These are phyloP conservation scores for Pipra filicauda DNA, from an alignment of 2,113 vertebrate genomes.

Conservation along the genomic window DNA sequence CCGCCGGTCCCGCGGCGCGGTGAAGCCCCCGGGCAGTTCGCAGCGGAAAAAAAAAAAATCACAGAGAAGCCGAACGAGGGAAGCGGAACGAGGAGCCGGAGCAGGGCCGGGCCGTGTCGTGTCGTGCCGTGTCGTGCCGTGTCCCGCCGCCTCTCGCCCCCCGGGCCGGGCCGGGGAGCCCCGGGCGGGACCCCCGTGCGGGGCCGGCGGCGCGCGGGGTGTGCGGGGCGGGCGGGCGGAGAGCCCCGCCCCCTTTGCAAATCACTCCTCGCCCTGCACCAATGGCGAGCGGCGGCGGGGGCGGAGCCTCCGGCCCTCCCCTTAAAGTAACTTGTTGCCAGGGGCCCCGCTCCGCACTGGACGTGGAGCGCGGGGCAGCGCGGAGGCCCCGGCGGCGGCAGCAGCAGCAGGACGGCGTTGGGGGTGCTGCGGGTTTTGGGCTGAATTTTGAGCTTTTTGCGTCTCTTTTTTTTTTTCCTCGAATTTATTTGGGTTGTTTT, in stretches of 20 bases:
- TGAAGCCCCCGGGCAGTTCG: neutral
- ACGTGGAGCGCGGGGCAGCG: neutral
- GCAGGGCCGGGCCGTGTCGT: neutral
- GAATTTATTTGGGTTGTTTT: neutral
- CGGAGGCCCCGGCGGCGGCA: neutral
- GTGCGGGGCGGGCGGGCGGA: neutral
- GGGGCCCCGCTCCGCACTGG: neutral
- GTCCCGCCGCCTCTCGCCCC: neutral
- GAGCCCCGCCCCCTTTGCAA: neutral
- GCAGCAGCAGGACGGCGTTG: neutral
- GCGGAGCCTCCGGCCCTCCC: neutral
- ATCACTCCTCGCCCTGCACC: neutral
- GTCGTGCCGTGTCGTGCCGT: neutral
- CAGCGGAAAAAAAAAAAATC: neutral
- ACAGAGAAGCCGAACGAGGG: neutral
- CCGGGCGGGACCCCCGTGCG: too few relatives aligned
- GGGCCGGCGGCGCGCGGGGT: neutral
- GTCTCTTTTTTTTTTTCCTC: neutral
- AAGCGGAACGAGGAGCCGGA: neutral
- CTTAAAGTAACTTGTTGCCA: constrained; percentile 70
- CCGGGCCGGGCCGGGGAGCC: neutral
- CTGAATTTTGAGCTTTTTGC: neutral
- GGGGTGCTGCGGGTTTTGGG: neutral
- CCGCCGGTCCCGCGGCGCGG: neutral
- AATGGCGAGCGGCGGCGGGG: neutral